A percentile compares a stretch with the other conserved stretches of the same genome.
Evolutionary conservation across 2,888 invertebrate genomes (phyloP).

Genomic region (Dryobotodes eremita): DNA sequence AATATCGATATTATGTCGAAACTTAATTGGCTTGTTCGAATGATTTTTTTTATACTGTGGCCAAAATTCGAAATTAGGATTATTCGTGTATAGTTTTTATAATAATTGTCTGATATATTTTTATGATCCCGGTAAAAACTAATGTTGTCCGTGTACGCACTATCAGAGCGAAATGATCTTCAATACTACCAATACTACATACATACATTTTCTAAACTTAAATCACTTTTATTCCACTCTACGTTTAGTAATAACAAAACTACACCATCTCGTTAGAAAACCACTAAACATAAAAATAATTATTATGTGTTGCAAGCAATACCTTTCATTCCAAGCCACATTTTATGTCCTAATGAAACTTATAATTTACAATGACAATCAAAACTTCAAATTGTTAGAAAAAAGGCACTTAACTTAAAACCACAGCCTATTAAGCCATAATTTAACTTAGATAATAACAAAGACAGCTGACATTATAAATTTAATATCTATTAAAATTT

Average conservation of each 20-base stretch:
- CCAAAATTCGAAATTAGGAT: background rate
- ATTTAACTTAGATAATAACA: constrained; percentile 61
- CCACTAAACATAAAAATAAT: constrained; percentile 16
- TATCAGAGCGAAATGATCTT: background rate
- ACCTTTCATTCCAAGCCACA: constrained; percentile 9
- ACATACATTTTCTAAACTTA: background rate
- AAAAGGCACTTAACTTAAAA: constrained; percentile 56
- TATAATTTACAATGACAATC: constrained; percentile 56
- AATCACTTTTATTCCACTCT: background rate
- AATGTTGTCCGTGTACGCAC: no score
- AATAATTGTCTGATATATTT: background rate
- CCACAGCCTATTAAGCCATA: constrained; percentile 60
- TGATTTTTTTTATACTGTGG: background rate
- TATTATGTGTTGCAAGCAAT: constrained; percentile 30
- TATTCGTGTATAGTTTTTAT: no score
- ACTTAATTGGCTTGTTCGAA: background rate
- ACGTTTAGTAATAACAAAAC: background rate
- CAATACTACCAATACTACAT: background rate
- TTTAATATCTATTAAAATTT: constrained; percentile 69
- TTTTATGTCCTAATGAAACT: constrained; percentile 54
- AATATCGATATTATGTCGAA: constrained; percentile 29
- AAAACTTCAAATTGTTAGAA: constrained; percentile 55
- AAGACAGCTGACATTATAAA: constrained; percentile 69
- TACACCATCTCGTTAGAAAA: constrained; percentile 5
- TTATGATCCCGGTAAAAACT: background rate